Evolutionary conservation across 2,888 invertebrate species (phyloP), one percentile per base, ranked within the genome.

Genomic region (Tachystola acroxantha): DNA sequence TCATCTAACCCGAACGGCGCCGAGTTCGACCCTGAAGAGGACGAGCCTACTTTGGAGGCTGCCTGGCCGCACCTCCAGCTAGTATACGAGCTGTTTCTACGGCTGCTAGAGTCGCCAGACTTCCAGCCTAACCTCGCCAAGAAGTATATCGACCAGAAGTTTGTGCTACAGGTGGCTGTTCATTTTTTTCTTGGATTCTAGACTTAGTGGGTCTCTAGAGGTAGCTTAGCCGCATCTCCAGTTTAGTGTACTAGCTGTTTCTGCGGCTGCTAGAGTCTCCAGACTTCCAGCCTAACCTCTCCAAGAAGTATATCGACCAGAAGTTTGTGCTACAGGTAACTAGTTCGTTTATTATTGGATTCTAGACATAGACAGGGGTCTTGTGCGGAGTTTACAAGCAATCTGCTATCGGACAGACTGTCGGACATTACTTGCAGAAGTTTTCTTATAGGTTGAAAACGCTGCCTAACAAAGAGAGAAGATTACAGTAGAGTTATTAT

Each of bases 151-250:
- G 97, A 98, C 85, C 96, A 97, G 86, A 96, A 95, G 81, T 98
- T 98, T 88, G 96, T 98, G 43, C 86, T 96, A 64, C 95, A 96
- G 90, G 96, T 95, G 57, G 64, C 74, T 57, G n/a, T 32, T 10
- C 7, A 9, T 3, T 9, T 7, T 27, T 4, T 6, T 7, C 25
- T 11, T 4, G n/a, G 24, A n/a, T 2, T 24, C n/a, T 24, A 16
- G 3, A 16, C 24, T 24, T 24, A n/a, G 16, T 22, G 19, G 9
- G 20, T 7, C 96, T 32, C 80, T 97, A 62, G 97, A 98, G 87
- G 97, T 96, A 3, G 95, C 96, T 29, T 97, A 96, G 97, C 96
- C 97, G 10, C 97, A 97, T 72, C 88, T 96, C 51, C 96, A 96
- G 87, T 88, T 96, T 16, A 4, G 3, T 16, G 6, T 16, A 4